phyloP scores from a whole-genome alignment of 2,113 vertebrate species.

The Cnemophilus loriae region DNA sequence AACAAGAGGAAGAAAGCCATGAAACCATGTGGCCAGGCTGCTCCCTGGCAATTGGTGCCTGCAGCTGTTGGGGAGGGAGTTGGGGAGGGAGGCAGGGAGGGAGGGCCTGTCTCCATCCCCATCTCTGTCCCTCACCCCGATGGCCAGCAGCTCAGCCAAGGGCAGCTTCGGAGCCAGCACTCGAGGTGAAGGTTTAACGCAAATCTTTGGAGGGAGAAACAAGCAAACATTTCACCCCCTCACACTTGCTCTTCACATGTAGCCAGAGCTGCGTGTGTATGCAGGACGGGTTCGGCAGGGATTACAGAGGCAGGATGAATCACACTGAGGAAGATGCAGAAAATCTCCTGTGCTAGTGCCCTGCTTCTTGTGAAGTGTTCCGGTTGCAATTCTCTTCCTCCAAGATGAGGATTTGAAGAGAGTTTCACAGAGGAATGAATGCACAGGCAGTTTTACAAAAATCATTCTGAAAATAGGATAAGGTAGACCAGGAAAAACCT shows the following conservation, averaged over 20 bases:
- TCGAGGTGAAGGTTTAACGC: not conserved
- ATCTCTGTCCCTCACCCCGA: not conserved
- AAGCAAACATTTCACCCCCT: not conserved
- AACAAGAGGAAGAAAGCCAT: conserved; percentile 47
- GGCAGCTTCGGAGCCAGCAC: not conserved
- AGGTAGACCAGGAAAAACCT: not conserved
- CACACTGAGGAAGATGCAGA: not conserved
- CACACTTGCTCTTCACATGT: not conserved
- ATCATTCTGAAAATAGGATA: not conserved
- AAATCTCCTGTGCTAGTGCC: not conserved
- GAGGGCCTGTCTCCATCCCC: not conserved
- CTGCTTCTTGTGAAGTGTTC: not conserved
- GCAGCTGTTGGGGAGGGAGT: conserved; percentile 46
- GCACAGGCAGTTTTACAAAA: not conserved
- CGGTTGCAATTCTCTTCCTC: not conserved
- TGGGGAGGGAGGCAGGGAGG: not conserved
- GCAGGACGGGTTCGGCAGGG: not conserved
- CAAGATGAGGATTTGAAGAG: not conserved
- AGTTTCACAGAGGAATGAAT: not conserved
- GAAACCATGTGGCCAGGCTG: not conserved
- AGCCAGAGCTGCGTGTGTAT: not conserved
- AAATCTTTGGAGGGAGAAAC: not conserved
- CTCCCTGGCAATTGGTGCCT: conserved; percentile 52
- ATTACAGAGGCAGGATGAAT: not conserved
- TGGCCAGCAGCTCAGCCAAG: not conserved